Evolutionary conservation across 2,888 invertebrate genomes (phyloP).

Genomic region (Patella pellucida): DNA sequence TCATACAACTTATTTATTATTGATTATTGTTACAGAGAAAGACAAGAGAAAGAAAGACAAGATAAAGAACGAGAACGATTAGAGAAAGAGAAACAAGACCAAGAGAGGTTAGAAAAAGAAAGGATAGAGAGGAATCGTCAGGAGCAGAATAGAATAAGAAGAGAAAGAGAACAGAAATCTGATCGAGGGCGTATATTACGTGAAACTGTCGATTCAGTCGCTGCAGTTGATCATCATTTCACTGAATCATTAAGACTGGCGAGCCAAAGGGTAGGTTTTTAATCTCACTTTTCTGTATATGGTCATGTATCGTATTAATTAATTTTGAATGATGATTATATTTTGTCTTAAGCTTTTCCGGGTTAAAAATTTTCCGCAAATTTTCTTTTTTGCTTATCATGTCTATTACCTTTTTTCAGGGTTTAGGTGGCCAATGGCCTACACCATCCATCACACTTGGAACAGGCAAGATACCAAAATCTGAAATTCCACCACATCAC

Average conservation of each 20-base stretch:
- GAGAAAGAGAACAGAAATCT: slow-evolving; percentile 47
- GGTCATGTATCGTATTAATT: not conserved
- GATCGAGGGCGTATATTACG: slow-evolving; percentile 57
- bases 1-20: not conserved
- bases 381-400: too few relatives aligned
- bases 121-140: slow-evolving; percentile 74
- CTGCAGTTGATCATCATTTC: slow-evolving; percentile 84
- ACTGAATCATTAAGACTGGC: slow-evolving; percentile 81
- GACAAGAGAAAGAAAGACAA: slow-evolving; percentile 51
- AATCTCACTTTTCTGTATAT: slow-evolving; percentile 4
- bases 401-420: not conserved
- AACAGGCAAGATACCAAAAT: slow-evolving; percentile 50
- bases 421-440: slow-evolving; percentile 43
- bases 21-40: slow-evolving; percentile 43
- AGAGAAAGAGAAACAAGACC: slow-evolving; percentile 66
- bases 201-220: slow-evolving; percentile 58
- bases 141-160: slow-evolving; percentile 39
- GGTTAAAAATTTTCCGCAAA: too few relatives aligned
- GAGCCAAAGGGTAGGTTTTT: slow-evolving; percentile 51
- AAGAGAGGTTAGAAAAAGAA: slow-evolving; percentile 72
- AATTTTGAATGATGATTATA: too few relatives aligned
- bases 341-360: too few relatives aligned
- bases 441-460: slow-evolving; percentile 56
- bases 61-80: slow-evolving; percentile 44
- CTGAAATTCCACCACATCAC: slow-evolving; percentile 33